Evolutionary conservation across 2,113 vertebrate species (phyloP).

Genomic region (Tautogolabrus adspersus): DNA sequence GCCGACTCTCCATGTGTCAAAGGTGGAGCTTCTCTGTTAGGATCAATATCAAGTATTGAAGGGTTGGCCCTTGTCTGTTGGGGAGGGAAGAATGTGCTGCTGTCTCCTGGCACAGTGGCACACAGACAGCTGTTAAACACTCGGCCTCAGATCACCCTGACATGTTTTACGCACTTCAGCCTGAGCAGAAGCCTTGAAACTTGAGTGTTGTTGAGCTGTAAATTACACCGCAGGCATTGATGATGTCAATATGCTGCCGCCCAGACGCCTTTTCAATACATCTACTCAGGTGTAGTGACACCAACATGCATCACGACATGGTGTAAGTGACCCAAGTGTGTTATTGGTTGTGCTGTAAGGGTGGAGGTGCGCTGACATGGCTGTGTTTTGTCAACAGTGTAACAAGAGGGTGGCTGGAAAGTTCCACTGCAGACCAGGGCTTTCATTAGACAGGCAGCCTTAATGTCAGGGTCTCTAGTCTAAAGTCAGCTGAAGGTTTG

Average conservation of each 20-base stretch:
- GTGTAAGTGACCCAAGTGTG: slow-evolving; percentile 49
- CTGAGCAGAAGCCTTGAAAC: slow-evolving; percentile 7
- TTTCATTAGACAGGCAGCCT: slow-evolving; percentile 35
- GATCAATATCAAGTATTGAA: slow-evolving; percentile 61
- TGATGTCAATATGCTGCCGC: slow-evolving; percentile 11
- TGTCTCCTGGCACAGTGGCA: slow-evolving; percentile 37
- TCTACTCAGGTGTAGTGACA: slow-evolving; percentile 33
- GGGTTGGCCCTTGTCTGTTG: slow-evolving; percentile 10
- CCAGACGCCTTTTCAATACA: slow-evolving; percentile 12
- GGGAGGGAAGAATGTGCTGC: slow-evolving; percentile 22
- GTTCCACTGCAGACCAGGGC: slow-evolving; percentile 66
- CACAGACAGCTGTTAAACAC: slow-evolving; percentile 52
- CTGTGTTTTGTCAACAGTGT: slow-evolving; percentile 74
- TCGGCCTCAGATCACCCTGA: slow-evolving; percentile 20
- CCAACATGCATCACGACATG: slow-evolving; percentile 25
- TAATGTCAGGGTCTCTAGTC: slow-evolving; percentile 50
- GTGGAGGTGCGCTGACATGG: slow-evolving; percentile 52
- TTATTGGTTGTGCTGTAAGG: slow-evolving; percentile 63
- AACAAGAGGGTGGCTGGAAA: slow-evolving; percentile 72
- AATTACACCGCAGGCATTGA: slow-evolving; percentile 7
- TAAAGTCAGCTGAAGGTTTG: slow-evolving; percentile 37
- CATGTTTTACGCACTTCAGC: slow-evolving; percentile 30
- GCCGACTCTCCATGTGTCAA: slow-evolving; percentile 41
- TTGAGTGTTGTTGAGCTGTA: slow-evolving; percentile 2
- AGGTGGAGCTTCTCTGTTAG: slow-evolving; percentile 40